Conservation (phyloP, 1,140 invertebrate species). For the Saccostrea glomerata region DNA sequence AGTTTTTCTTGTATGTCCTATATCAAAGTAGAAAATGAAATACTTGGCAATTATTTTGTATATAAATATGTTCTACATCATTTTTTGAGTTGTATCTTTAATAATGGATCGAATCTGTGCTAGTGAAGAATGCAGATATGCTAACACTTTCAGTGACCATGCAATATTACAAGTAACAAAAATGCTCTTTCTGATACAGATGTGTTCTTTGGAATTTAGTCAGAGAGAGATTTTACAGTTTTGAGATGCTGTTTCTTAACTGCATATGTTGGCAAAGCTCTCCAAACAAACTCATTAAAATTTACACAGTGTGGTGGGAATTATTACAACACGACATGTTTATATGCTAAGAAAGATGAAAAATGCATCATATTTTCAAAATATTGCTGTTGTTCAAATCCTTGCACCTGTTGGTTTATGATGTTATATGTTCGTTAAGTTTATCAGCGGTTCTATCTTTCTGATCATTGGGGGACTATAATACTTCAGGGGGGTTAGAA, state of each 20-base stretch:
- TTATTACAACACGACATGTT: conserved; percentile 28
- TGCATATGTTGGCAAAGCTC: conserved; percentile 19
- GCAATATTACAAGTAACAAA: background rate
- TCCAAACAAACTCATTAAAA: conserved; percentile 29
- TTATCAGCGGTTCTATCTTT: background rate
- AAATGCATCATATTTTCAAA: conserved; percentile 37
- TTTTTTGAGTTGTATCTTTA: no score
- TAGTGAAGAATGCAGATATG: background rate
- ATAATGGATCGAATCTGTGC: no score
- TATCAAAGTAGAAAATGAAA: no score
- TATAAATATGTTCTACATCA: no score
- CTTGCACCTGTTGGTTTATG: conserved; percentile 27
- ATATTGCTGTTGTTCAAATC: conserved; percentile 33
- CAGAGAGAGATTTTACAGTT: no score
- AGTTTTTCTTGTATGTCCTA: no score
- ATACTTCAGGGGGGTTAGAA: background rate
- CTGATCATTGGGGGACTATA: background rate
- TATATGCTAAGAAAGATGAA: conserved; percentile 16
- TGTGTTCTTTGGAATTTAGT: background rate
- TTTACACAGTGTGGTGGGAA: conserved; percentile 18
- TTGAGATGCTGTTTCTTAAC: background rate
- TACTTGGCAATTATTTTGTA: no score
- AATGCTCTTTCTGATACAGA: background rate
- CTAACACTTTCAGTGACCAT: conserved; percentile 19
- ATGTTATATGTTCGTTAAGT: background rate